Evolutionary conservation across 2,113 vertebrate species (phyloP), one percentile per base, ranked within the genome.

Genomic region (Pycnonotus jocosus): DNA sequence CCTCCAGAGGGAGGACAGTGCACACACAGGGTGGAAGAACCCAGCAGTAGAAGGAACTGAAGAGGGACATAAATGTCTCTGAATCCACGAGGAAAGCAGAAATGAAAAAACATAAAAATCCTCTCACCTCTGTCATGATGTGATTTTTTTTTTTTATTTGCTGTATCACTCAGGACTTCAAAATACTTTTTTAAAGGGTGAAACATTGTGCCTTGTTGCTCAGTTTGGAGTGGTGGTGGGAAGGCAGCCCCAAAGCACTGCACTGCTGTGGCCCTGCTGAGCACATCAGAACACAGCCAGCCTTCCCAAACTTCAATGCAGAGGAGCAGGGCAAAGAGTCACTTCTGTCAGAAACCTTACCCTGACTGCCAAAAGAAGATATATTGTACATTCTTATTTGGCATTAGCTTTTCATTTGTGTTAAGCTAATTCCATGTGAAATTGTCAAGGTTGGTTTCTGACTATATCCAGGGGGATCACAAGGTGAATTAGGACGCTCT

Each of bases 191-290:
- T 78, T 47, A 9, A 80, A 33, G 31, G 45, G 15, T 44, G 27
- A 76, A 33, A 51, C 27, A 30, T 1, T 2, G 6, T 15, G 61
- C 35, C 42, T 11, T 50, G 33, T 3, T 42, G 53, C 53, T 68
- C 25, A 42, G 30, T 22, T 69, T 11, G 7, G 37, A 44, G 33
- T 5, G 1, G 3, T 10, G 64, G 27, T 42, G 45, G 27, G 53
- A 71, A 66, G 25, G 20, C 6, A 48, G 18, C 15, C 38, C 47
- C 6, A 19, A 30, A 0, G 21, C 51, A 4, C 12, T 4, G 9
- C 31, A 37, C 10, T 0, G 0, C 24, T 17, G 8, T 3, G 15
- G 24, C 31, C 47, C 3, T 0, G 0, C 11, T 28, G 30, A 30
- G 61, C 3, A 3, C 4, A 0, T 8, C 42, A 15, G 15, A 76